These are phyloP conservation scores for Leucophenga maculata DNA, from an alignment of 2,888 invertebrate genomes.

Conservation along the genomic window DNA sequence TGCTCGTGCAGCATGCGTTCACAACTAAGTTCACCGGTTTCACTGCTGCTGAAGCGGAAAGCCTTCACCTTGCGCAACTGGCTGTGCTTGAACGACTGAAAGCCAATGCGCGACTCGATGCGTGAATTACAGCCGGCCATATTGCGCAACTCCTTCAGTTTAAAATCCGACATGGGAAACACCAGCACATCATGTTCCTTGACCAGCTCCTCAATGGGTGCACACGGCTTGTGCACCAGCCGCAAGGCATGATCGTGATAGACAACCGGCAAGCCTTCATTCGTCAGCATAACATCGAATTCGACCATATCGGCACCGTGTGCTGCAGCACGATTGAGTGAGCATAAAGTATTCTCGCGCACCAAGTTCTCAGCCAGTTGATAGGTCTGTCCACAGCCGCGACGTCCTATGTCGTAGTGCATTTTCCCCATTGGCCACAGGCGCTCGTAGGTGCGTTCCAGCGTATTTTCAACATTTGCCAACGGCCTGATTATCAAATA, in stretches of 20 bases:
- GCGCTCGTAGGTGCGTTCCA: conserved; percentile 83
- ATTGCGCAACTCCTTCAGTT: conserved; percentile 87
- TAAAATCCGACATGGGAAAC: conserved; percentile 92
- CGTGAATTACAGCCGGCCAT: conserved; percentile 70
- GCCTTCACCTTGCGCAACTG: conserved; percentile 81
- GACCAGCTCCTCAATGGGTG: conserved; percentile 77
- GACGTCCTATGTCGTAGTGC: conserved; percentile 92
- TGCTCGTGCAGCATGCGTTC: conserved; percentile 78
- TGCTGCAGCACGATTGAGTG: conserved; percentile 87
- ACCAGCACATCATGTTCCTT: conserved; percentile 84
- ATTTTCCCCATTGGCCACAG: conserved; percentile 87
- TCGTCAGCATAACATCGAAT: conserved; percentile 96
- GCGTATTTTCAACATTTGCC: conserved; percentile 75
- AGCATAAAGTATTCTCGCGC: conserved; percentile 95
- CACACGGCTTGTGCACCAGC: conserved; percentile 82
- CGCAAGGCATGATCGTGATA: conserved; percentile 95
- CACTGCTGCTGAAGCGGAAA: conserved; percentile 81
- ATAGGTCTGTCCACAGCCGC: conserved; percentile 93
- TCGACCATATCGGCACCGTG: conserved; percentile 97
- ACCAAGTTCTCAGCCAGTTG: conserved; percentile 79
- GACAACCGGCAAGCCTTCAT: conserved; percentile 92
- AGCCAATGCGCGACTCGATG: conserved; percentile 24
- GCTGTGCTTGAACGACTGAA: conserved; percentile 82
- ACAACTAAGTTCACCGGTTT: conserved; percentile 60
- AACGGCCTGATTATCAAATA: conserved; percentile 73